Evolutionary conservation across 37 sponge, comb jelly and placozoan genomes (phyloP).

Genomic region (Aphrocallistes beatrix): DNA sequence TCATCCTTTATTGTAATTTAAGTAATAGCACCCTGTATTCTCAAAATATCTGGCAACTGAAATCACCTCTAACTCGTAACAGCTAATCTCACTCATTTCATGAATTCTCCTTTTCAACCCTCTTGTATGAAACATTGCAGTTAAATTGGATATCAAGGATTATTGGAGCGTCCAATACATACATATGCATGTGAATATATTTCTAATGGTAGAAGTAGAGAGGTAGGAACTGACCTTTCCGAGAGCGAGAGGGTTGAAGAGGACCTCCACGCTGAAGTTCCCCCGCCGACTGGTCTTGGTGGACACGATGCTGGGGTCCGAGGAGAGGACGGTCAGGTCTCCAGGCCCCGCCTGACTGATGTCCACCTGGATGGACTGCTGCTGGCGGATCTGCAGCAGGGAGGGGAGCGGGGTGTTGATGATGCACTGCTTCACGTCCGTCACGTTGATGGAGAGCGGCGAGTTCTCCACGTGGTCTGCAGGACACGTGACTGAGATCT

Average conservation of each 20-base stretch:
- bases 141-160: too few relatives aligned
- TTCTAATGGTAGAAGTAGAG: too few relatives aligned
- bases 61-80: too few relatives aligned
- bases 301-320: slow-evolving; percentile 12
- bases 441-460: slow-evolving; percentile 22
- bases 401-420: slow-evolving; percentile 16
- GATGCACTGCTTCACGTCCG: slow-evolving; percentile 22
- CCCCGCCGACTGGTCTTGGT: not conserved
- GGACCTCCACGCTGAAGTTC: slow-evolving; percentile 1
- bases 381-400: slow-evolving; percentile 33
- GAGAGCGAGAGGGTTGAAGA: slow-evolving; percentile 4
- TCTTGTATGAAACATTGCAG: too few relatives aligned
- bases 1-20: too few relatives aligned
- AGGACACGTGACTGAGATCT: not conserved
- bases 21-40: too few relatives aligned
- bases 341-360: slow-evolving; percentile 55
- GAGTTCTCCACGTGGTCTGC: slow-evolving; percentile 12
- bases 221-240: not conserved
- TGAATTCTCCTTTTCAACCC: too few relatives aligned
- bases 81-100: too few relatives aligned
- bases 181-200: too few relatives aligned
- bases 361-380: slow-evolving; percentile 29
- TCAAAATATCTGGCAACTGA: too few relatives aligned
- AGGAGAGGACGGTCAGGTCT: slow-evolving; percentile 11
- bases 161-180: too few relatives aligned